Evolutionary conservation across 2,113 vertebrate genomes (phyloP).

Genomic region (human): GRCh38 chr1:15815501-15816000

Average conservation of each 20-base stretch:
- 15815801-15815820: neutral
- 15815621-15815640: neutral
- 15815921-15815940: neutral
- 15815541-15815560: neutral
- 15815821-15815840: neutral
- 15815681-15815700: neutral
- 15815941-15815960: neutral
- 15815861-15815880: neutral
- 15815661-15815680: neutral
- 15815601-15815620: neutral
- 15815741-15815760: neutral
- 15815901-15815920: neutral
- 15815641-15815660: neutral
- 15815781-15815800: neutral
- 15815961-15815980: neutral
- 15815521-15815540: neutral
- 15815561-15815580: neutral
- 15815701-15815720: constrained; percentile 55
- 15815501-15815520: neutral
- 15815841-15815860: neutral
- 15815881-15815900: neutral
- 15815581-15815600: neutral
- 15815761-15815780: neutral
- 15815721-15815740: neutral
- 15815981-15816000: neutral